Conservation (phyloP, 1,140 invertebrate species). For the Dolichoris vasculosae region DNA sequence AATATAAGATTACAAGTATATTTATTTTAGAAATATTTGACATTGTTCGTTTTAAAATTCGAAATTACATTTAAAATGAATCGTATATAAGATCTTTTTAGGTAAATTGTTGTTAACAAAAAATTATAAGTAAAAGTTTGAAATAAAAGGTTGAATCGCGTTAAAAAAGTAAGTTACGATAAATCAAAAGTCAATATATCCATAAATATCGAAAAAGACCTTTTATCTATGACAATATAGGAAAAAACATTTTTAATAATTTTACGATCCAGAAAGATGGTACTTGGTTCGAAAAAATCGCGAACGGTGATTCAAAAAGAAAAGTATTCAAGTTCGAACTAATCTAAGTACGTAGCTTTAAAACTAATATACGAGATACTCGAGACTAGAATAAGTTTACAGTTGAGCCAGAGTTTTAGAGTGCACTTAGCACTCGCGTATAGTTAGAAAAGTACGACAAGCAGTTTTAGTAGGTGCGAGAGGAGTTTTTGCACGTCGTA, state of each 20-base stretch:
- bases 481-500: constrained; percentile 25
- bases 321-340: background rate
- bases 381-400: constrained; percentile 25
- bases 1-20: too few species aligned
- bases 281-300: background rate
- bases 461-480: constrained; percentile 21
- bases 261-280: background rate
- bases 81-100: too few species aligned
- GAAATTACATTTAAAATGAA: too few species aligned
- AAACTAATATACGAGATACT: constrained; percentile 2
- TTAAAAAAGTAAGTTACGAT: too few species aligned
- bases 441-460: background rate
- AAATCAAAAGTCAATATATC: background rate
- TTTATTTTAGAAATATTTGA: too few species aligned
- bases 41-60: too few species aligned
- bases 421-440: background rate
- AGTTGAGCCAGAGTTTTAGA: background rate
- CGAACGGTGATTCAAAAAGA: background rate
- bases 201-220: background rate
- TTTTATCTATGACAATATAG: background rate
- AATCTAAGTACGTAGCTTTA: background rate
- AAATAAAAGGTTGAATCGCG: too few species aligned
- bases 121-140: too few species aligned
- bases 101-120: too few species aligned
- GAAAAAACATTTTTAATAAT: background rate